Base-by-base conservation (phyloP, 2,113 vertebrate species). In the Amblyornis subalaris region DNA sequence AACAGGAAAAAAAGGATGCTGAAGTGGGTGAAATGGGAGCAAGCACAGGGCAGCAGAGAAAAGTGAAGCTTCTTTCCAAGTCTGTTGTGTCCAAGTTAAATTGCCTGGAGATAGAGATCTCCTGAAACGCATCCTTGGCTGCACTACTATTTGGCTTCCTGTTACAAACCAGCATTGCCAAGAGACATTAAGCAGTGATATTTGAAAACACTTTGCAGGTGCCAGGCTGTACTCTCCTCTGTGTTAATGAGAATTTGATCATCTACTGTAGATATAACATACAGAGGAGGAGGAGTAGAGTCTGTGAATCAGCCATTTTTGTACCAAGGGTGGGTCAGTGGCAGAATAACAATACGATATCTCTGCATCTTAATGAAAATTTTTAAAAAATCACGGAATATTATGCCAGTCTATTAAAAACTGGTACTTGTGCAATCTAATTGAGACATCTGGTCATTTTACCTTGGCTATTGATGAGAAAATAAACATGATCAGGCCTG, bases 211-310 rank as follows among this genome's bases (percentile, higher is more conserved):
- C 53, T 95, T 88, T 96, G 83, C 94, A 96, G 95, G 80, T 97
- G 96, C 96, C 94, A 97, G 92, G 89, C 62, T 92, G 88, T 89
- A 91, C 65, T 96, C 38, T 97, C 33, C 82, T 87, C 92, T 66
- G 44, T 70, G 91, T 78, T 96, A 96, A 97, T 95, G 95, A 93
- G 83, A 84, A 90, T 96, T 97, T 97, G 93, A 97, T 97, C 89
- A 94, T 90, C 90, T 84, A 80, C 58, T 92, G 50, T 94, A 88
- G 76, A 75, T 76, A 42, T 33, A 92, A 73, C 79, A 73, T 84
- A 94, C 25, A 90, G 73, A 16, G 69, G 58, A 83, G 86, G 94
- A 95, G 91, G 76, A 75, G 67, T 54, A 72, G 79, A 44, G 48
- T 62, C 64, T 84, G 36, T 69, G 85, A 94, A 86, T 35, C 33